These are phyloP conservation scores for Stichodactyla mertensii DNA, from an alignment of 64 coral and sea anemone species.

Conservation along the genomic window DNA sequence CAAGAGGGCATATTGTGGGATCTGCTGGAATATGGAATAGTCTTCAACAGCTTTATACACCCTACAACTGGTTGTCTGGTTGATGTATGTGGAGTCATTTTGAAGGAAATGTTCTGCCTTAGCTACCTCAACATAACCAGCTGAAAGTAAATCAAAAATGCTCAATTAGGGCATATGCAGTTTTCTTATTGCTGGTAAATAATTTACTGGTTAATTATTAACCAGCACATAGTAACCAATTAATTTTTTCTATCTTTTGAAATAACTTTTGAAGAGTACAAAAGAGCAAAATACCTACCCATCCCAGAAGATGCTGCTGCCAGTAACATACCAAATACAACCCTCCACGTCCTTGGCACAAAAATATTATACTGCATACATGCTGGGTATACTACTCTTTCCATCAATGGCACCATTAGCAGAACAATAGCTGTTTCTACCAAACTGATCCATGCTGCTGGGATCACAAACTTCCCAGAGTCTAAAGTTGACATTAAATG, in stretches of 20 bases:
- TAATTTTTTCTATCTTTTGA: too few species aligned
- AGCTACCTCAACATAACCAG: conserved; percentile 38
- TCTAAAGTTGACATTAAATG: conserved; percentile 36
- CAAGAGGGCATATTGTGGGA: conserved; percentile 56
- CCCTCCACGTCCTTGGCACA: conserved; percentile 24
- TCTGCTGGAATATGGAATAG: conserved; percentile 52
- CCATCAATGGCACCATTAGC: conserved; percentile 41
- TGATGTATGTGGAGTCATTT: conserved; percentile 9
- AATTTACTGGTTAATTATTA: too few species aligned
- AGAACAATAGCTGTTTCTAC: conserved; percentile 46
- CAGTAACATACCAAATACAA: conserved; percentile 45
- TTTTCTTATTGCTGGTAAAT: neutral
- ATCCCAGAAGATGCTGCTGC: conserved; percentile 39
- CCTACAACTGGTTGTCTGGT: conserved; percentile 28
- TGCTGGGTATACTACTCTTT: conserved; percentile 29
- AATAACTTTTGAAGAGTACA: neutral
- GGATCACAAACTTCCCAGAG: conserved; percentile 22
- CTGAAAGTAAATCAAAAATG: conserved; percentile 10
- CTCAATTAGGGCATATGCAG: neutral
- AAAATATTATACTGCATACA: conserved; percentile 14
- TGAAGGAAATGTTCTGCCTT: conserved; percentile 29
- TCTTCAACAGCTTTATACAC: conserved; percentile 29
- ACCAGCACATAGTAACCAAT: neutral
- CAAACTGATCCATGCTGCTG: conserved; percentile 53
- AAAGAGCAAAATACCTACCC: conserved; percentile 13